Evolutionary conservation across 2,113 vertebrate species (phyloP).

Genomic region (Climacteris rufus): DNA sequence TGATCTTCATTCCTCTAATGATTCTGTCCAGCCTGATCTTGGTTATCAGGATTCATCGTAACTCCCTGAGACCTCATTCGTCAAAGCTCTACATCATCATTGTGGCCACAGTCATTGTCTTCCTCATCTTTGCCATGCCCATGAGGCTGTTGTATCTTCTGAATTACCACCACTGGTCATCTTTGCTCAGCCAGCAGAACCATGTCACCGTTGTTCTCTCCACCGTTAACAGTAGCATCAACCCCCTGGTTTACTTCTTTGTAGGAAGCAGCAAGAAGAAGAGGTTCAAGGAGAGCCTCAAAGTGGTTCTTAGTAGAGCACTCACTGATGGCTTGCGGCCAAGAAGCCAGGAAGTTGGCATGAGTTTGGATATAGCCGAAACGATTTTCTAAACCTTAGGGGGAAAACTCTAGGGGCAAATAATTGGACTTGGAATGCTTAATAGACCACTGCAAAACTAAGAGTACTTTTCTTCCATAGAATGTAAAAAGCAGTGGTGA

Average conservation of each 20-base stretch:
- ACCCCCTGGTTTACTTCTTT: conserved; percentile 78
- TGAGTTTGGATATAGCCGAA: conserved; percentile 40
- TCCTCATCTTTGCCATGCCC: conserved; percentile 75
- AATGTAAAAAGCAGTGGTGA: conserved; percentile 1
- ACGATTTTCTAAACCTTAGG: conserved; percentile 57
- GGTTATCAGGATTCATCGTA: conserved; percentile 71
- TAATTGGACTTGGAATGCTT: background rate
- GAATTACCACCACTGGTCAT: conserved; percentile 65
- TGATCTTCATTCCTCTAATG: conserved; percentile 76
- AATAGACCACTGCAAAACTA: background rate
- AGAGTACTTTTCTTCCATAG: background rate
- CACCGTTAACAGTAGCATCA: conserved; percentile 75
- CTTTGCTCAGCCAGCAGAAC: conserved; percentile 56
- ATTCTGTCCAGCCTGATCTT: conserved; percentile 70
- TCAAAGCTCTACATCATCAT: conserved; percentile 78
- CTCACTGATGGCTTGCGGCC: conserved; percentile 70
- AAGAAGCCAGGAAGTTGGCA: conserved; percentile 33
- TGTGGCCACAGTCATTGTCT: conserved; percentile 63
- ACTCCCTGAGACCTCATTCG: conserved; percentile 58
- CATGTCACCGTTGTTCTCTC: conserved; percentile 68
- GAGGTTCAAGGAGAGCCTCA: conserved; percentile 74
- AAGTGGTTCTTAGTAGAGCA: conserved; percentile 73
- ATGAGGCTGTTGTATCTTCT: conserved; percentile 73
- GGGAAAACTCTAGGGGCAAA: background rate
- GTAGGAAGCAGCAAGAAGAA: conserved; percentile 77